Percentiles rank a stretch among this genome's conserved stretches.
These are phyloP conservation scores for Butorides virescens DNA, from an alignment of 2,113 vertebrate species.

Conservation along the genomic window DNA sequence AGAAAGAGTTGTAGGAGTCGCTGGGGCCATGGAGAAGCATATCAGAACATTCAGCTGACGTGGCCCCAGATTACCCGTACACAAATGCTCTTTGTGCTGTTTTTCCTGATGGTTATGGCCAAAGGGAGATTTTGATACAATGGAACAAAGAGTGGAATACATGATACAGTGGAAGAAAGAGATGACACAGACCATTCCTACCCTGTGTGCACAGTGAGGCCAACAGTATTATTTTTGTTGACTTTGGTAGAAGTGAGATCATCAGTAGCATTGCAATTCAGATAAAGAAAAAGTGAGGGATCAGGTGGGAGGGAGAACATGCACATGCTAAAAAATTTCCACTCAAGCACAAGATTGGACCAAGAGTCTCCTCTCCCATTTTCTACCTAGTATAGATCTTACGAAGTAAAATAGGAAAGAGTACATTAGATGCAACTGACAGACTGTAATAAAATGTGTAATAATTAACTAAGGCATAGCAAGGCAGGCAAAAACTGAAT, in stretches of 20 bases:
- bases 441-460: neutral
- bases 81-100: neutral
- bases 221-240: neutral
- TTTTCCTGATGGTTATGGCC: neutral
- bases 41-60: neutral
- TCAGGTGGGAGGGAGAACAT: neutral
- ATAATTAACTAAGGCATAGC: neutral
- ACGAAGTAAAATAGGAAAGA: neutral
- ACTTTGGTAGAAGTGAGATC: neutral
- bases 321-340: neutral
- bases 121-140: neutral
- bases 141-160: neutral
- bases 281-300: neutral
- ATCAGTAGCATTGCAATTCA: neutral
- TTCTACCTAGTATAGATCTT: neutral
- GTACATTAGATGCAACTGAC: neutral
- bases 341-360: neutral
- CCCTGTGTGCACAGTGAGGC: neutral
- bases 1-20: neutral
- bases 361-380: neutral
- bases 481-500: neutral
- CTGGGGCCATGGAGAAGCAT: neutral
- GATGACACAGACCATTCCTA: neutral
- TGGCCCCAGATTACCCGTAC: neutral
- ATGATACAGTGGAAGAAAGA: neutral